Evolutionary conservation across 2,888 invertebrate species (phyloP).

Genomic region (Pseudoips prasinana): DNA sequence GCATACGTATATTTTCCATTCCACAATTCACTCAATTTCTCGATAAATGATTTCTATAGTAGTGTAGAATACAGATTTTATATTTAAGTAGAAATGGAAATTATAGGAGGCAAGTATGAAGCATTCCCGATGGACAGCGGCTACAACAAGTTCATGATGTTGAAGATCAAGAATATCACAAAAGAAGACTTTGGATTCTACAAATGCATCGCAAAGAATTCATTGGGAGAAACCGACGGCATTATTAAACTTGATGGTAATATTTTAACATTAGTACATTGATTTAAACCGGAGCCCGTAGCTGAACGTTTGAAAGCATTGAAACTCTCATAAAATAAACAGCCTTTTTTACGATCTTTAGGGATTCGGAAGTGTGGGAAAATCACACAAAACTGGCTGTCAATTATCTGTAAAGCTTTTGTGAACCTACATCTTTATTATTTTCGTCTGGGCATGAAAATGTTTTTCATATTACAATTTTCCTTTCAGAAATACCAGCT

Average conservation of each 20-base stretch:
- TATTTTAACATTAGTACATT: constrained; percentile 33
- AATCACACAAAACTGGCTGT: constrained; percentile 35
- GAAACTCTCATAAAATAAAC: constrained; percentile 35
- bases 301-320: constrained; percentile 25
- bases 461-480: too few species aligned
- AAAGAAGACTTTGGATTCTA: constrained; percentile 93
- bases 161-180: constrained; percentile 92
- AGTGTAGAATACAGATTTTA: constrained; percentile 54
- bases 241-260: constrained; percentile 95
- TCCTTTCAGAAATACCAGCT: constrained; percentile 90
- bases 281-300: constrained; percentile 28
- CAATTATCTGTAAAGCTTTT: too few species aligned
- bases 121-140: constrained; percentile 92
- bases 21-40: too few species aligned
- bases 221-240: constrained; percentile 94
- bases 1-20: too few species aligned
- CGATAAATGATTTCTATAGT: too few species aligned
- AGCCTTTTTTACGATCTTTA: constrained; percentile 33
- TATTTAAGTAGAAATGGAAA: constrained; percentile 84
- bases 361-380: constrained; percentile 32
- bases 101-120: constrained; percentile 95
- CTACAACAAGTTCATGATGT: constrained; percentile 95
- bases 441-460: too few species aligned
- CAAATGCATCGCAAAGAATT: constrained; percentile 96
- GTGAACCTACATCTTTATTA: too few species aligned